Percentiles rank a stretch among this genome's conserved stretches.
Conservation (phyloP, 2,113 vertebrate species). For the Rostratula benghalensis region DNA sequence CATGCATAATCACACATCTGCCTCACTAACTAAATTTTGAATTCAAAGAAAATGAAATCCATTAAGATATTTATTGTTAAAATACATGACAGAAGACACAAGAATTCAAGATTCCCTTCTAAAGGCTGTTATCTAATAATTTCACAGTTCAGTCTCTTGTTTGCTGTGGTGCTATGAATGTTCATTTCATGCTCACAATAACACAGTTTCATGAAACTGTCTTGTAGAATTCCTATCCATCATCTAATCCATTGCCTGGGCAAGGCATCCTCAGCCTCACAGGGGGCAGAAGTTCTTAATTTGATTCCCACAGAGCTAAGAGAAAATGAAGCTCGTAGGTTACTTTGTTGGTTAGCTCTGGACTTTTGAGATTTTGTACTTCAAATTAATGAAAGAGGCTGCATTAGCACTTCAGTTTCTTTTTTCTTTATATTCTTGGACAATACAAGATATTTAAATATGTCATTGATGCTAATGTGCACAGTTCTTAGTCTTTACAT, state of each 20-base stretch:
- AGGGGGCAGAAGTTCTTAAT: neutral
- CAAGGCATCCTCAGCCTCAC: neutral
- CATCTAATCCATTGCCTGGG: neutral
- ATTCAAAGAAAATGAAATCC: neutral
- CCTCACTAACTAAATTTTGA: neutral
- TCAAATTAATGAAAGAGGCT: neutral
- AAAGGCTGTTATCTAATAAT: neutral
- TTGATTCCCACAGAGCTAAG: neutral
- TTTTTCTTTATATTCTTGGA: neutral
- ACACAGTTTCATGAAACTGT: neutral
- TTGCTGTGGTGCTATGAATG: neutral
- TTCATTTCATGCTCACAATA: neutral
- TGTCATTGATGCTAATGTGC: neutral
- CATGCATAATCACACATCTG: neutral
- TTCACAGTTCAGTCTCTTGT: neutral
- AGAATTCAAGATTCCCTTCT: neutral
- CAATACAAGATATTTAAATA: neutral
- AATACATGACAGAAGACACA: neutral
- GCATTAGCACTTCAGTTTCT: neutral
- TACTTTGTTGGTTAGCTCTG: neutral
- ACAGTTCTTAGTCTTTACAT: neutral
- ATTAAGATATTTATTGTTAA: neutral
- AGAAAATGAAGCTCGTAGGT: neutral
- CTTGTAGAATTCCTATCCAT: neutral
- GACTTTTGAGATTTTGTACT: neutral